A percentile compares a stretch with the other conserved stretches of the same genome.
Conservation (phyloP, 2,888 invertebrate species). For the Leptopilina myrica region DNA sequence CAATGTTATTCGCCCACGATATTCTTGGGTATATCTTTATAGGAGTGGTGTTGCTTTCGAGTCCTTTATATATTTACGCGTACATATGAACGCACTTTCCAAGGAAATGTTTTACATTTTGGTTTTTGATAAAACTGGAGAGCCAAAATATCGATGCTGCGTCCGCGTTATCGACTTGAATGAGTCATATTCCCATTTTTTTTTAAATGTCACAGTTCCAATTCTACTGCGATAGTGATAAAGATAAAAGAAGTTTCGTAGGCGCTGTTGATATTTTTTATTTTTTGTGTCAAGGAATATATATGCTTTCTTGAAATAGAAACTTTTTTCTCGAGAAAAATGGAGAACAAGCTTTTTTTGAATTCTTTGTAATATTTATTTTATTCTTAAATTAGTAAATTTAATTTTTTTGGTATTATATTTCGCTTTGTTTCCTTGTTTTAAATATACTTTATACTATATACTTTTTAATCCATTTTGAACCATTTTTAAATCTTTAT, state of each 20-base stretch:
- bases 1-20: conserved; percentile 54
- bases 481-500: no score
- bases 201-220: conserved; percentile 26
- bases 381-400: no score
- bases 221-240: conserved; percentile 24
- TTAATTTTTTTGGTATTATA: no score
- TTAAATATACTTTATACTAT: no score
- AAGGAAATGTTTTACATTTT: conserved; percentile 22
- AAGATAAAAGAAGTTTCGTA: conserved; percentile 26
- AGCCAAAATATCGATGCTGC: conserved; percentile 47
- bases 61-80: background rate
- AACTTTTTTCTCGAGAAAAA: no score
- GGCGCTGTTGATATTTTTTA: background rate
- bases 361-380: no score
- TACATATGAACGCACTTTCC: background rate
- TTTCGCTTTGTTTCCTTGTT: no score
- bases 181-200: conserved; percentile 41
- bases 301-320: no score
- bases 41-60: conserved; percentile 53
- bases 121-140: conserved; percentile 9
- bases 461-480: no score
- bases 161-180: conserved; percentile 46
- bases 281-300: background rate
- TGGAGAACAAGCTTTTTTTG: no score
- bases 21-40: conserved; percentile 43